Evolutionary conservation across 2,113 vertebrate genomes (phyloP), one percentile per base, ranked within the genome.

Genomic region (Ascaphus truei): DNA sequence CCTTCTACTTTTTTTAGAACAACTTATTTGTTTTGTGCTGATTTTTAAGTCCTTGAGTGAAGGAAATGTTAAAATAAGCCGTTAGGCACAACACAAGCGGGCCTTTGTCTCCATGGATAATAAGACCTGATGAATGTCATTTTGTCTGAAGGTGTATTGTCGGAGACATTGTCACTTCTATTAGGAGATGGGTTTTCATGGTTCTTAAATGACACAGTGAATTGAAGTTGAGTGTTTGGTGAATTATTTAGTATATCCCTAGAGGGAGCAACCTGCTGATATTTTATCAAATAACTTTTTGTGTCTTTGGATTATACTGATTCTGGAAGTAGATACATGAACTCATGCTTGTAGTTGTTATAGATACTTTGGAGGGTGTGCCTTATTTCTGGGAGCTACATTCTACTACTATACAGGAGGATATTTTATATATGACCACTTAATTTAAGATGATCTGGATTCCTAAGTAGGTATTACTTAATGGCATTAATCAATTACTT

Each of bases 161-260:
- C 50, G 41, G 12, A 30, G 33, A 55, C 50, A 47, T 47, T 67
- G 63, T 67, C 64, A 57, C 57, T 55, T 56, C 52, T 55, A 56
- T 67, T 67, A 67, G 64, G 16, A 45, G 64, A 57, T 67, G 52
- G 47, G 45, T 67, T 56, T 67, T 67, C 51, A 67, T 55, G 64
- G 34, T 67, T 67, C 45, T 57, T 67, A 67, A 45, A 55, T 67
- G 51, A 67, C 52, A 67, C 26, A 45, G 13, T 67, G 52, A 45
- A 47, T 57, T 45, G 52, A 29, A 33, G 39, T 56, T 57, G 29
- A 67, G 64, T 47, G 64, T 57, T 55, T 57, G 52, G 52, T 57
- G 52, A 33, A 67, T 67, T 57, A 67, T 67, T 57, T 55, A 41
- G 25, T 30, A 41, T 23, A 30, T 66, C 50, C 63, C 63, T 66